Base-by-base conservation (phyloP, 2,113 vertebrate genomes). In the Zingel zingel region DNA sequence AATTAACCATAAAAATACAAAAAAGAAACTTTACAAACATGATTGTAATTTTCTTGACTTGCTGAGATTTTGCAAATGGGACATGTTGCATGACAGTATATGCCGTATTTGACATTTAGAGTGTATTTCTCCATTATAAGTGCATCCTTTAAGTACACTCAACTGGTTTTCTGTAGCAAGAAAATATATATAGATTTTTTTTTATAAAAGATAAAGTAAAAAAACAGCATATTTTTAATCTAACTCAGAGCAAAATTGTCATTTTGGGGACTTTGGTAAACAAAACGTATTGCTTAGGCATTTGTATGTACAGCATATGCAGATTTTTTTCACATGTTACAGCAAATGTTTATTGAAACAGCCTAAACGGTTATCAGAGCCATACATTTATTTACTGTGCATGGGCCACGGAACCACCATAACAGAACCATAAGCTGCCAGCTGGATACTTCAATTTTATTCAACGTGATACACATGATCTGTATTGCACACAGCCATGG, bases 201-300 rank as follows among this genome's bases (percentile, higher is more conserved):
- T 86, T 85, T 94, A 94, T 90, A 95, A 95, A 95, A 96, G 54
- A 86, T 92, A 86, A 94, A 92, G 88, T 94, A 93, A 95, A 94
- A 90, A 95, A 93, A 93, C 92, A 93, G 94, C 93, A 93, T 88
- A 58, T 83, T 84, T 87, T 77, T 67, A 69, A 81, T 87, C 74
- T 82, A 91, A 89, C 64, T 87, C 70, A 90, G 69, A 91, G 86
- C 76, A 89, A 85, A 81, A 85, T 77, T 69, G 61, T 86, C 70
- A 91, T 77, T 70, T 59, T 79, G 74, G 74, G 87, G 87, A 92
- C 93, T 94, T 94, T 90, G 92, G 92, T 93, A 92, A 91, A 94
- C 91, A 93, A 91, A 93, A 92, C 47, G 10, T 94, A 94, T 93
- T 94, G 90, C 93, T 94, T 84, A 86, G 82, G 86, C 83, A 84